Evolutionary conservation across 2,888 invertebrate genomes (phyloP), one percentile per base, ranked within the genome.

Genomic region (Dendrolimus houi): DNA sequence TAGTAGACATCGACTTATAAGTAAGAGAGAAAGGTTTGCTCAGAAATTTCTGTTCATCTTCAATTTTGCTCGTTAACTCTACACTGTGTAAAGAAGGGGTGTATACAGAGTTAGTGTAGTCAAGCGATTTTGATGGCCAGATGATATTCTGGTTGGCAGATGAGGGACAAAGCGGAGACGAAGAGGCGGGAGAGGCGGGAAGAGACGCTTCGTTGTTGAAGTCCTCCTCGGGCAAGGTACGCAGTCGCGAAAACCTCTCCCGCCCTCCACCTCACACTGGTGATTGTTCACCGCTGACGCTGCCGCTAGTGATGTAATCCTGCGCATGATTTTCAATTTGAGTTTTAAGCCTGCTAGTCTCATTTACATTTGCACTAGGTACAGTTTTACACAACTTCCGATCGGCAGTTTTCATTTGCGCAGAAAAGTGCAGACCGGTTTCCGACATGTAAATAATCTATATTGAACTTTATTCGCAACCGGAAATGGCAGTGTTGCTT

Each of bases 191-290:
- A 74, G 84, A 80, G 82, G 84, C 77, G 59, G 73, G 71, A 63
- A 61, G 58, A 53, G 75, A 67, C 62, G 73, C 72, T 61, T 74
- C 75, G 55, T 68, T 63, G 14, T 56, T 56, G 59, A 70, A 74
- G 68, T 88, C 88, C 74, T 90, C 89, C 77, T 88, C 89, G 58
- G 84, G 80, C 68, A 88, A 74, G 63, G 87, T 87, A 74, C 82
- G 83, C 78, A 89, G 85, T 79, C 87, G 87, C 72, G 75, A 70
- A 60, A 83, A 78, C 87, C 88, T 87, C 90, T 84, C 91, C 89
- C 90, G 90, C 90, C 83, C 80, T 76, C 72, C 86, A 57, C 75
- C 89, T 91, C 91, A 91, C 74, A 91, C 91, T 7, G 91, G 89
- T 29, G 91, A 90, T 68, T 88, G 88, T 8, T 89, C 88, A 0